phyloP scores from a whole-genome alignment of 2,888 invertebrate species.

The Trilocha varians region DNA sequence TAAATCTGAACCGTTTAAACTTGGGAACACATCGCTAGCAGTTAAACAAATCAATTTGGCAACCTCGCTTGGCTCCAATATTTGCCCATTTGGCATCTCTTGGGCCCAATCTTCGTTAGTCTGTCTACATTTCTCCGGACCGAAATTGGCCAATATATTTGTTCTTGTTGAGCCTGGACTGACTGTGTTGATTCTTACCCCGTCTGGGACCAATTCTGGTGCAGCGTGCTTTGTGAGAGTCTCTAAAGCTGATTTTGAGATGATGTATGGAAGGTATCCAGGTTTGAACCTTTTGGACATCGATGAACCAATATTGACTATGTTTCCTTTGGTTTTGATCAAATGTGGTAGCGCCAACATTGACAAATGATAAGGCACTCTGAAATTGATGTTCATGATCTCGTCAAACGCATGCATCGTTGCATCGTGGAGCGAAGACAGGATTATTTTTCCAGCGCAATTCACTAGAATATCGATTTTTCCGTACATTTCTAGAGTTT shows the following conservation, averaged over 20 bases:
- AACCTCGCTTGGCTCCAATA: conserved; percentile 33
- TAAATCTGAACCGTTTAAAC: conserved; percentile 34
- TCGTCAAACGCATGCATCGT: conserved; percentile 33
- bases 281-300: conserved; percentile 25
- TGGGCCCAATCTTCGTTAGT: conserved; percentile 19
- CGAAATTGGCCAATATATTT: conserved; percentile 26
- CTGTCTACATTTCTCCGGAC: conserved; percentile 15
- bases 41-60: conserved; percentile 31
- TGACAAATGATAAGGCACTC: conserved; percentile 32
- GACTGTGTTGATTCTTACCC: conserved; percentile 36
- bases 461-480: conserved; percentile 36
- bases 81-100: conserved; percentile 21
- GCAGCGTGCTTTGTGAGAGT: conserved; percentile 32
- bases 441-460: conserved; percentile 27
- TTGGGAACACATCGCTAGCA: conserved; percentile 36
- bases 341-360: conserved; percentile 33
- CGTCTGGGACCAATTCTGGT: conserved; percentile 26
- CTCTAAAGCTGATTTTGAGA: conserved; percentile 32
- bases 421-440: conserved; percentile 29
- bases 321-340: conserved; percentile 36
- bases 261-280: conserved; percentile 28
- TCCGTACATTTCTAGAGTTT: conserved; percentile 31
- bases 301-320: conserved; percentile 35
- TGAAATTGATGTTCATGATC: conserved; percentile 34
- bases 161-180: conserved; percentile 34